These are phyloP conservation scores for Eira barbara DNA, from an alignment of 2,113 vertebrate species.

Conservation along the genomic window DNA sequence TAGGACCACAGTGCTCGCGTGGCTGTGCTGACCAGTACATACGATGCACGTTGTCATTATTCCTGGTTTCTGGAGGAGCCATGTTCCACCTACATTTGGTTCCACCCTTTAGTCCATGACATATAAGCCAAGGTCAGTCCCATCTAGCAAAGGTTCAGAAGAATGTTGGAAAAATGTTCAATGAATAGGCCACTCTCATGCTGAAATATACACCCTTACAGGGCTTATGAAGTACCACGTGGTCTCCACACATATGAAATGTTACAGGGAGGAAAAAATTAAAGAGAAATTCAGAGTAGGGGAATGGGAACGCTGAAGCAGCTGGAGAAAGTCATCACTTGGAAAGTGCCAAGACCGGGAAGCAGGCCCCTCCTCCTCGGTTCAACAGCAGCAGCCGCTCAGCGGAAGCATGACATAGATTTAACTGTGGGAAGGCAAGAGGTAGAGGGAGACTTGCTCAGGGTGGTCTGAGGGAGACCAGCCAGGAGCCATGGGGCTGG, in stretches of 20 bases:
- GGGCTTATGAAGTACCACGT: neutral
- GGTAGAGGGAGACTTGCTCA: slow-evolving; percentile 31
- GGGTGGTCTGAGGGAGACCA: slow-evolving; percentile 69
- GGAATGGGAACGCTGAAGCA: neutral
- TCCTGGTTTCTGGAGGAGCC: neutral
- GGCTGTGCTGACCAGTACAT: neutral
- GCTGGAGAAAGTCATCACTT: neutral
- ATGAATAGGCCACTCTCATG: neutral
- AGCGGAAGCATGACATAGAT: slow-evolving; percentile 25
- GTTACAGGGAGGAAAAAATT: neutral
- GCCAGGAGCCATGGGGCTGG: slow-evolving; percentile 58
- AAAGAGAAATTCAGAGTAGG: neutral
- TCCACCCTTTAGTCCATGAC: neutral
- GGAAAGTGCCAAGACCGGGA: neutral
- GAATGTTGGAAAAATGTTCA: neutral
- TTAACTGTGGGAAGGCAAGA: slow-evolving; percentile 61
- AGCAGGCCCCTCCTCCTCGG: neutral
- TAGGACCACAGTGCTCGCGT: neutral
- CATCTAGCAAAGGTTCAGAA: neutral
- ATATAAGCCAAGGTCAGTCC: neutral
- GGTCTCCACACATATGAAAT: neutral
- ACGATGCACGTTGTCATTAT: neutral
- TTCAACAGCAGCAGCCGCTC: neutral
- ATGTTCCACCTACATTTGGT: neutral
- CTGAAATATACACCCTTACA: neutral